A percentile compares a stretch with the other conserved stretches of the same genome.
These are phyloP conservation scores for Chlorospingus flavigularis DNA, from an alignment of 2,797 vertebrate genomes.

Conservation along the genomic window DNA sequence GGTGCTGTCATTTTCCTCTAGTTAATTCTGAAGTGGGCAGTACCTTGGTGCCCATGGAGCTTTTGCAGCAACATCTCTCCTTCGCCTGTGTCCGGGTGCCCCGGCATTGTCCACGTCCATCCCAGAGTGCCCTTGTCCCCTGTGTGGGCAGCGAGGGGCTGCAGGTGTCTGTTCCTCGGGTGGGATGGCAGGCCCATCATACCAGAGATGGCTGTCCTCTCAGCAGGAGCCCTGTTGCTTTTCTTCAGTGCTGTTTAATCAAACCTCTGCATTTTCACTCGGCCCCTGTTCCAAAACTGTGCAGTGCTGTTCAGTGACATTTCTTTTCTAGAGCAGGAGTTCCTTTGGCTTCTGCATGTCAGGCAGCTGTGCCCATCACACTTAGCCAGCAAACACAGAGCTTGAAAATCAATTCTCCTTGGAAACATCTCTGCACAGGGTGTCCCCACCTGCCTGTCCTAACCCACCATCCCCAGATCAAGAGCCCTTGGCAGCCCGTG, in stretches of 20 bases:
- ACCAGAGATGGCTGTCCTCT: background rate
- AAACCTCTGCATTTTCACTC: background rate
- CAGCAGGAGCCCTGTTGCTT: background rate
- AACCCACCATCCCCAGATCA: background rate
- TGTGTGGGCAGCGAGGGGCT: accelerated
- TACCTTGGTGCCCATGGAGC: background rate
- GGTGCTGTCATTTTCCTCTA: background rate
- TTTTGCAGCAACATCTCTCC: background rate
- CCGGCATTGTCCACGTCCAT: accelerated
- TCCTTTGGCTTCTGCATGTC: background rate
- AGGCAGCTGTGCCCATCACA: background rate
- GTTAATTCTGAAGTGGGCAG: background rate
- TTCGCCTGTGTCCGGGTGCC: accelerated
- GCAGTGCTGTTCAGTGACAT: accelerated
- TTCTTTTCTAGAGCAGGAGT: background rate
- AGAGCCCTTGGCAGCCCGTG: background rate
- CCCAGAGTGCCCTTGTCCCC: accelerated
- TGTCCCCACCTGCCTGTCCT: background rate
- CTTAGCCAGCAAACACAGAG: background rate
- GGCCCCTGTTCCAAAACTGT: background rate
- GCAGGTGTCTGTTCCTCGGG: background rate
- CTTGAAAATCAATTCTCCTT: background rate
- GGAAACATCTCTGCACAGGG: background rate
- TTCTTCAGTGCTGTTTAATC: background rate
- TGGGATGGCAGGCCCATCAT: accelerated